A percentile compares a stretch with the other conserved stretches of the same genome.
These are phyloP conservation scores for Cephalopachus bancanus DNA, from an alignment of 2,797 vertebrate genomes.

Conservation along the genomic window DNA sequence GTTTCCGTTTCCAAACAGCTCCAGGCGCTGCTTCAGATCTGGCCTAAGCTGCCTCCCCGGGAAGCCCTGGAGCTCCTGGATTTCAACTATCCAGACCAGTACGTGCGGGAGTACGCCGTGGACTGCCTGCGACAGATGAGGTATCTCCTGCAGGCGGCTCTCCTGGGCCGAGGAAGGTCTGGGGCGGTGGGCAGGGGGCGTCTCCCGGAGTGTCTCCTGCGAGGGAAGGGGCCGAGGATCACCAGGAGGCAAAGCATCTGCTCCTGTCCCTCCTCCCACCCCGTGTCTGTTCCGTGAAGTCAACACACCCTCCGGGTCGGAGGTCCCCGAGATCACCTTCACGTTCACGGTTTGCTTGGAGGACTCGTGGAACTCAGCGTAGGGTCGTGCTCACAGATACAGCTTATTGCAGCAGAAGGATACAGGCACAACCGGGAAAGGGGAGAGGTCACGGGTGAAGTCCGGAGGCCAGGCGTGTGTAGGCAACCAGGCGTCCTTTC, in stretches of 20 bases:
- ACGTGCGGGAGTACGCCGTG: conserved; percentile 97
- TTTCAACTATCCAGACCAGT: conserved; percentile 99
- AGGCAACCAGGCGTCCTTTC: neutral
- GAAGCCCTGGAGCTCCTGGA: conserved; percentile 98
- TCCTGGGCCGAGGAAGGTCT: conserved; percentile 1
- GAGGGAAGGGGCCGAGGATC: neutral
- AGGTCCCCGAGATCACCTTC: neutral
- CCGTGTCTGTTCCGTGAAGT: too few species aligned
- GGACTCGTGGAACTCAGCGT: neutral
- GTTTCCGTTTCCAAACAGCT: conserved; percentile 90
- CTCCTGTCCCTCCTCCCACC: neutral
- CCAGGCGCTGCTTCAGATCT: conserved; percentile 98
- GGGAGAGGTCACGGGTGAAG: neutral
- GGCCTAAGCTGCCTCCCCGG: conserved; percentile 96
- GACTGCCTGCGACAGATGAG: conserved; percentile 96
- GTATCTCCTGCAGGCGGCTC: conserved; percentile 85
- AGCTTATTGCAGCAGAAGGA: conserved; percentile 30
- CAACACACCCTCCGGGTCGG: neutral
- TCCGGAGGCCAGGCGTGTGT: neutral
- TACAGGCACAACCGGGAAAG: neutral
- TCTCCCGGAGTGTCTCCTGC: neutral
- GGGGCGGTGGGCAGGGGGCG: neutral
- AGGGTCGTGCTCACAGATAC: neutral
- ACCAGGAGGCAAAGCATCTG: neutral
- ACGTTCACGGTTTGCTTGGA: neutral